Evolutionary conservation across 2,113 vertebrate genomes (phyloP).

Genomic region (Dasypus novemcinctus): DNA sequence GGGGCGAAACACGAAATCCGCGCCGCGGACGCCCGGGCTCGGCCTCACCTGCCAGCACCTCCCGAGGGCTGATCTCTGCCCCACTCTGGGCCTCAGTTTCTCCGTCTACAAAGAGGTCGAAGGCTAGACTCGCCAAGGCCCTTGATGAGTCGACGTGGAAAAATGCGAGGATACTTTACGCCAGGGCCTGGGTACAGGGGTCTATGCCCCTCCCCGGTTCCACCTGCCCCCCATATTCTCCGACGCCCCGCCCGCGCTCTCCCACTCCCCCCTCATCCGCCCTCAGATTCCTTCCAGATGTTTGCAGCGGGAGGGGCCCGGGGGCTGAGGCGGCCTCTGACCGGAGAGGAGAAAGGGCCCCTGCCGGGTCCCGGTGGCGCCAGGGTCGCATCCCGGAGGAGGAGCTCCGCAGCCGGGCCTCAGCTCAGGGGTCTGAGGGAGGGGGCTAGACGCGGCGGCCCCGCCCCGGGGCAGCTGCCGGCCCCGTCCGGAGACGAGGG

Average conservation of each 20-base stretch:
- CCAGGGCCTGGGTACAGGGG: background rate
- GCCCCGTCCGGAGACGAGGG: background rate
- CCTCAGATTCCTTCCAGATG: slow-evolving; percentile 74
- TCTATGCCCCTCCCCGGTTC: background rate
- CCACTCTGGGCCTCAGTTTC: background rate
- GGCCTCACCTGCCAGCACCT: slow-evolving; percentile 47
- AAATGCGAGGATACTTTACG: background rate
- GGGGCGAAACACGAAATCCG: background rate
- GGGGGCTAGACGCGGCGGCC: background rate
- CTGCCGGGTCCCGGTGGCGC: background rate
- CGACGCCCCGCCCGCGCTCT: background rate
- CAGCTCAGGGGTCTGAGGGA: background rate
- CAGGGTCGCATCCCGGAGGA: background rate
- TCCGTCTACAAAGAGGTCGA: background rate
- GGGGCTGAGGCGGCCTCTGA: background rate
- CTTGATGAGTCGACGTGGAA: background rate
- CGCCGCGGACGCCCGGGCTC: background rate
- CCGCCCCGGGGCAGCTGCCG: background rate
- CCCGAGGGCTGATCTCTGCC: background rate
- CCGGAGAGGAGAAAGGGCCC: background rate
- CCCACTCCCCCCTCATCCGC: background rate
- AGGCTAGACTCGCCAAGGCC: background rate
- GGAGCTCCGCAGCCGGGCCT: background rate
- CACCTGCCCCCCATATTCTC: slow-evolving; percentile 63
- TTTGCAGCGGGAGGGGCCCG: slow-evolving; percentile 40